Percentiles rank a stretch among this genome's conserved stretches.
These are phyloP conservation scores for Drosophila oshimai DNA, from an alignment of 1,140 invertebrate species.

Conservation along the genomic window DNA sequence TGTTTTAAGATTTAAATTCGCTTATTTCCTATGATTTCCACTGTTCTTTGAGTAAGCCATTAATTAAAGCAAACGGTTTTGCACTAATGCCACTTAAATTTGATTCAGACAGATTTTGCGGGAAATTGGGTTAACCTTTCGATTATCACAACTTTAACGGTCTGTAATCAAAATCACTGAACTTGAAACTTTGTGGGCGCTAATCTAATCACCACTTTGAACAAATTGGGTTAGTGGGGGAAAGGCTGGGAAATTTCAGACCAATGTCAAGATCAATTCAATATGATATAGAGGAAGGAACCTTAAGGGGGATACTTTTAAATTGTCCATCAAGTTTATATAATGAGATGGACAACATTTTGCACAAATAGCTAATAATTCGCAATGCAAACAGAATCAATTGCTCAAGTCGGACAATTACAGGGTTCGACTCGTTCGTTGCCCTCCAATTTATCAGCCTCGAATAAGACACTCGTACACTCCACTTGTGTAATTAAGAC, in stretches of 20 bases:
- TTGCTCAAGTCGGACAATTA: conserved; percentile 3
- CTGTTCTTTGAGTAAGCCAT: not conserved
- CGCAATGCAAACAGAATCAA: not conserved
- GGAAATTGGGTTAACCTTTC: not conserved
- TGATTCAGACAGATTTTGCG: not conserved
- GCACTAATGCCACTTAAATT: not conserved
- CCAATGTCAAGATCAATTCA: not conserved
- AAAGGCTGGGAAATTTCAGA: not conserved
- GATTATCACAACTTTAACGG: conserved; percentile 24
- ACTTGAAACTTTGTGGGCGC: conserved; percentile 42
- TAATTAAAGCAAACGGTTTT: conserved; percentile 12
- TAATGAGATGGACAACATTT: not conserved
- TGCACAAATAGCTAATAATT: not conserved
- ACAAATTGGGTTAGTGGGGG: not conserved
- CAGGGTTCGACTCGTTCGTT: conserved; percentile 1
- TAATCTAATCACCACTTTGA: conserved; percentile 21
- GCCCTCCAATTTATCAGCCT: conserved; percentile 34
- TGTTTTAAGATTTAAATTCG: too few relatives aligned
- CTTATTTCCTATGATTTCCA: not conserved
- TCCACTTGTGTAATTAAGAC: not conserved
- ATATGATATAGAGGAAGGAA: not conserved
- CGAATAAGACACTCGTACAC: not conserved
- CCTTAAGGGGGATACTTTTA: not conserved
- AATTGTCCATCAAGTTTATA: conserved; percentile 13
- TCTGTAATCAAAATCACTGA: conserved; percentile 45